Conservation (phyloP, 2,797 vertebrate genomes). For the Lutjanus argentimaculatus region DNA sequence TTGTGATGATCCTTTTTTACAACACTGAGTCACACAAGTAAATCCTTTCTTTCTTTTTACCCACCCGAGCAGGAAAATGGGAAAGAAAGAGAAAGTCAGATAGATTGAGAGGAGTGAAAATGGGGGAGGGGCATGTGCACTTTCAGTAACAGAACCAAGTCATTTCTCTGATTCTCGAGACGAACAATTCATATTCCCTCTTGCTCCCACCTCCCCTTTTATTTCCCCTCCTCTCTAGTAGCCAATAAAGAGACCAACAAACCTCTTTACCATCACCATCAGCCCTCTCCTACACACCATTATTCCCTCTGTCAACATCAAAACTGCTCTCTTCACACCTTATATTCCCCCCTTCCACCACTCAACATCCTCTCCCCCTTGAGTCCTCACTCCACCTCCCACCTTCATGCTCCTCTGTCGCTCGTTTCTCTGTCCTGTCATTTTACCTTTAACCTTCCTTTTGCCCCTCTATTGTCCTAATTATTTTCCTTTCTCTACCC, state of each 20-base stretch:
- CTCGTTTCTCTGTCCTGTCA: slow-evolving; percentile 49
- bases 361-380: slow-evolving; percentile 56
- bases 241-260: slow-evolving; percentile 63
- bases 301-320: slow-evolving; percentile 78
- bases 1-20: slow-evolving; percentile 63
- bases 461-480: slow-evolving; percentile 55
- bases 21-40: slow-evolving; percentile 63
- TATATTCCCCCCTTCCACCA: slow-evolving; percentile 34
- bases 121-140: not conserved
- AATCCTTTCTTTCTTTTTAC: slow-evolving; percentile 56
- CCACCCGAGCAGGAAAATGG: slow-evolving; percentile 33
- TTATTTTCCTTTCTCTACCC: slow-evolving; percentile 49
- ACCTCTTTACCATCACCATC: slow-evolving; percentile 54
- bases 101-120: slow-evolving; percentile 33
- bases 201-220: slow-evolving; percentile 17
- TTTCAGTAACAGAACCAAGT: slow-evolving; percentile 38
- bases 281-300: slow-evolving; percentile 69
- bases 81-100: slow-evolving; percentile 37
- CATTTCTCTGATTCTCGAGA: slow-evolving; percentile 25
- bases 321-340: slow-evolving; percentile 59
- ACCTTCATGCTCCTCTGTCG: not conserved
- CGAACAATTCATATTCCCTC: slow-evolving; percentile 36
- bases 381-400: slow-evolving; percentile 43
- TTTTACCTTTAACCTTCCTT: slow-evolving; percentile 49
- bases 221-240: slow-evolving; percentile 38